Conservation (phyloP, 2,113 vertebrate species). For the Gymnocephalus cernua region DNA sequence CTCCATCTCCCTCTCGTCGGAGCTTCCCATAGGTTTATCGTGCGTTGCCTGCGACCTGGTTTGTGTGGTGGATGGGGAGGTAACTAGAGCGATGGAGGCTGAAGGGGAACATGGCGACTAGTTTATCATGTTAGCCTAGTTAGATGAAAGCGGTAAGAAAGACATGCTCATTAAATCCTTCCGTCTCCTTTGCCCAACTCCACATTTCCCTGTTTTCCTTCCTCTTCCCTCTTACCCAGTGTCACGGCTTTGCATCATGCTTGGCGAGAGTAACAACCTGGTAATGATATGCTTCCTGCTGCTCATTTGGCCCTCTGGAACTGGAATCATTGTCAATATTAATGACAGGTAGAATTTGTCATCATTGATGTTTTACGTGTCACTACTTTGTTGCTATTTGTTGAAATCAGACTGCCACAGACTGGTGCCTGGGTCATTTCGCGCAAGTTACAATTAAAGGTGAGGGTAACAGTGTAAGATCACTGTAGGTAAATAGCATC, state of each 20-base stretch:
- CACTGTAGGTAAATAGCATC: not conserved
- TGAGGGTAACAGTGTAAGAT: not conserved
- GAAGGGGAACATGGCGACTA: conserved; percentile 67
- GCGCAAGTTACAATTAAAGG: not conserved
- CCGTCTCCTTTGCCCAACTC: conserved; percentile 36
- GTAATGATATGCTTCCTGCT: conserved; percentile 30
- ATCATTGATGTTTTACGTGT: not conserved
- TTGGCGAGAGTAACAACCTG: not conserved
- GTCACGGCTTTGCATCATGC: conserved; percentile 59
- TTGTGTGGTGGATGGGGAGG: conserved; percentile 52
- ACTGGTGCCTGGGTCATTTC: not conserved
- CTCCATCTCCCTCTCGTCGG: conserved; percentile 35
- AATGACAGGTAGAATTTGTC: conserved; percentile 11
- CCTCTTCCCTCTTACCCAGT: conserved; percentile 20
- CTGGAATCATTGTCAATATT: conserved; percentile 26
- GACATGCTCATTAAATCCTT: conserved; percentile 63
- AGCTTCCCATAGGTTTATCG: conserved; percentile 65
- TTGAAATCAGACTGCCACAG: not conserved
- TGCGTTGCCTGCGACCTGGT: conserved; percentile 49
- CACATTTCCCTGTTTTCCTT: conserved; percentile 27
- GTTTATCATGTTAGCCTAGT: conserved; percentile 86
- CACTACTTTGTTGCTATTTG: not conserved
- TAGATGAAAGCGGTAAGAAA: conserved; percentile 71
- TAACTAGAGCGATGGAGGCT: conserved; percentile 71
- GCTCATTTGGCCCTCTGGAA: conserved; percentile 21